phyloP scores from a whole-genome alignment of 2,113 vertebrate species.

The Larimichthys crocea region DNA sequence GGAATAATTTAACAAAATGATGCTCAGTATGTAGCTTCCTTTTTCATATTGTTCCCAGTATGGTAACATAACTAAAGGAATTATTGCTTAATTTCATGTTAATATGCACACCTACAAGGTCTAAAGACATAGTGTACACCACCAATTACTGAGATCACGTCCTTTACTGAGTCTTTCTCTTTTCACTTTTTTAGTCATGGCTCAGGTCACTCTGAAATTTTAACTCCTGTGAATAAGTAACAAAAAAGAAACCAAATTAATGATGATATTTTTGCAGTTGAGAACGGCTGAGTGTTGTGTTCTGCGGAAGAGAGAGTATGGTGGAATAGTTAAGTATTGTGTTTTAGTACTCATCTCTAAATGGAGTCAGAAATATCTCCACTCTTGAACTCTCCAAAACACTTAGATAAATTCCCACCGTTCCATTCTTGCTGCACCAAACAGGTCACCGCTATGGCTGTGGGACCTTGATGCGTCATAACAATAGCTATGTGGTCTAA shows the following conservation, averaged over 20 bases:
- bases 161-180: background rate
- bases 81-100: background rate
- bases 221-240: background rate
- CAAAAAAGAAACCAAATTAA: background rate
- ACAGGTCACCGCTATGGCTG: constrained; percentile 84
- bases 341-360: constrained; percentile 57
- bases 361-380: constrained; percentile 76
- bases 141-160: background rate
- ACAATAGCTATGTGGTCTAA: constrained; percentile 71
- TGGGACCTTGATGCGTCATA: constrained; percentile 79
- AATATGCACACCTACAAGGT: background rate
- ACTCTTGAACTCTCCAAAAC: constrained; percentile 81
- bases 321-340: constrained; percentile 39
- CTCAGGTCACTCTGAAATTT: background rate
- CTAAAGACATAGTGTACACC: background rate
- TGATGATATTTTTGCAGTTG: constrained; percentile 6
- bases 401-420: constrained; percentile 79
- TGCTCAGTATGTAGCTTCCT: no score
- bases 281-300: constrained; percentile 1
- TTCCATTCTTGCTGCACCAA: constrained; percentile 71
- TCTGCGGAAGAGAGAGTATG: constrained; percentile 9
- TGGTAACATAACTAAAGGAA: background rate
- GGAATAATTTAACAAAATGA: no score
- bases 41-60: no score
- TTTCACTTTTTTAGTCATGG: background rate